Evolutionary conservation across 1,140 invertebrate genomes (phyloP).

Genomic region (Hylaeus anthracinus): DNA sequence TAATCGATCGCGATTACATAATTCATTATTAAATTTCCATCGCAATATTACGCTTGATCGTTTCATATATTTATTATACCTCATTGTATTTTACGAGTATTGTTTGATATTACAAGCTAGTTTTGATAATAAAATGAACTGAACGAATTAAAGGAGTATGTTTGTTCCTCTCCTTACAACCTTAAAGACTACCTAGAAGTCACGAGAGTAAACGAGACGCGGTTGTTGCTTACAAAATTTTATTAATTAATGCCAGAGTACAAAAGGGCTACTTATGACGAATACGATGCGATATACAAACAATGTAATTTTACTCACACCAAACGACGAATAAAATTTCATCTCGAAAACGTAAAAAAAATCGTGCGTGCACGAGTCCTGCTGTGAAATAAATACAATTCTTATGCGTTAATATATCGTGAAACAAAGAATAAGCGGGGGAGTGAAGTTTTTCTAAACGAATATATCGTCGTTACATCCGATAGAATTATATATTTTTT

Average conservation of each 20-base stretch:
- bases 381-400: conserved; percentile 43
- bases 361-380: conserved; percentile 30
- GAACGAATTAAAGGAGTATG: background rate
- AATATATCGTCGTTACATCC: conserved; percentile 13
- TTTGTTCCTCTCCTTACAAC: too few relatives aligned
- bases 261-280: conserved; percentile 73
- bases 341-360: conserved; percentile 24
- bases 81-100: background rate
- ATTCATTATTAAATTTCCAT: background rate
- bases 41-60: background rate
- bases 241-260: conserved; percentile 77
- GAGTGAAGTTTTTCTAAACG: conserved; percentile 8
- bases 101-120: background rate
- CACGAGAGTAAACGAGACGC: background rate
- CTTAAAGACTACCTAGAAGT: background rate
- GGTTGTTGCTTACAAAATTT: conserved; percentile 75
- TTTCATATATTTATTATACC: background rate
- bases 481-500: background rate
- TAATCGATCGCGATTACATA: background rate
- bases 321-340: conserved; percentile 49
- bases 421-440: conserved; percentile 32
- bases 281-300: conserved; percentile 72
- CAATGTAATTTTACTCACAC: conserved; percentile 71
- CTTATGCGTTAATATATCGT: conserved; percentile 22
- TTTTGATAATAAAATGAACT: conserved; percentile 28